Evolutionary conservation across 2,888 invertebrate genomes (phyloP).

Genomic region (Arrhopalites spinosus): DNA sequence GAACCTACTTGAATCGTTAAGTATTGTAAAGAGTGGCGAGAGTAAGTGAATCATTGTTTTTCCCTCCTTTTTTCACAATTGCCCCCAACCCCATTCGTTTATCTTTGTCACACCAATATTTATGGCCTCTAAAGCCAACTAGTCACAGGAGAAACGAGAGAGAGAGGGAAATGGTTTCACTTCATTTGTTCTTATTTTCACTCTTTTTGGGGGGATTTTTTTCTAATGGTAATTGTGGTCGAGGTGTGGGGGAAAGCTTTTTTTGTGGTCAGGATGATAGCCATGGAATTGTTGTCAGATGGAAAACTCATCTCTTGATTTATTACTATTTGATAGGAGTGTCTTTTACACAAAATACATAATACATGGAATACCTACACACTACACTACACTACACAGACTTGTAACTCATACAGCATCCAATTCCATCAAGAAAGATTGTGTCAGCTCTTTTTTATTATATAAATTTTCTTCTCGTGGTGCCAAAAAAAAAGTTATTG

Average conservation of each 20-base stretch:
- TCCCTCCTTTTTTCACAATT: not conserved
- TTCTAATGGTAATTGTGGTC: not conserved
- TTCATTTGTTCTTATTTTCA: not conserved
- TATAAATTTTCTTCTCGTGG: no score
- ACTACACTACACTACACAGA: not conserved
- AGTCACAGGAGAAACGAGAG: not conserved
- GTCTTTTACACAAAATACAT: not conserved
- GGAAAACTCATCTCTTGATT: not conserved
- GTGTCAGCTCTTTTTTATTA: no score
- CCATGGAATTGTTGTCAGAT: slow-evolving; percentile 6
- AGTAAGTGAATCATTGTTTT: no score
- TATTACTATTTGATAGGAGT: slow-evolving; percentile 2
- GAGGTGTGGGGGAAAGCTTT: not conserved
- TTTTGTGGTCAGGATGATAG: not conserved
- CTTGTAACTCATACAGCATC: not conserved
- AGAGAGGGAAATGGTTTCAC: not conserved
- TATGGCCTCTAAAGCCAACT: slow-evolving; percentile 3
- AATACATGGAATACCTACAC: not conserved
- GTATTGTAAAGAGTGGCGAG: no score
- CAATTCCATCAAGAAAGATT: no score
- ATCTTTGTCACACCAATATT: slow-evolving; percentile 12
- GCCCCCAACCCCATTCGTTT: slow-evolving; percentile 6
- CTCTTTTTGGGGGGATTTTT: not conserved
- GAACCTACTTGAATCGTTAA: no score
- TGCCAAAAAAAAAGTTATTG: no score